Percentiles rank a stretch among this genome's conserved stretches.
phyloP scores from a whole-genome alignment of 2,888 invertebrate species.

The Sinotaia quadrata region DNA sequence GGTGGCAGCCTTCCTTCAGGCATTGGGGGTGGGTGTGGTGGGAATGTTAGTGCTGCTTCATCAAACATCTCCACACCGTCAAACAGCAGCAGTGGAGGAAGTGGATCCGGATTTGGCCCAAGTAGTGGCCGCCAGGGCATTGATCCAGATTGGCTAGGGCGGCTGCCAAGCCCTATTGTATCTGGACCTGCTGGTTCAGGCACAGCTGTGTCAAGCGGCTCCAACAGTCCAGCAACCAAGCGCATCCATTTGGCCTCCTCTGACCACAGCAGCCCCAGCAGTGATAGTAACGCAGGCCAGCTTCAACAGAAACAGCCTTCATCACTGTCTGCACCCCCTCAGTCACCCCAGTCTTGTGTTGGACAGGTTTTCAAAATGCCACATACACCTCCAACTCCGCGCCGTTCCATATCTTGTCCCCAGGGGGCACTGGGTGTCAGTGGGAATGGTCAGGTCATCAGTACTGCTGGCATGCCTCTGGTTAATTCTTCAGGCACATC shows the following conservation, averaged over 20 bases:
- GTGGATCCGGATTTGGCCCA: conserved; percentile 28
- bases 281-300: conserved; percentile 25
- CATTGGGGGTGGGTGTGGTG: conserved; percentile 2
- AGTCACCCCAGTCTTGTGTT: conserved; percentile 18
- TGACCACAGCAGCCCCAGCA: conserved; percentile 52
- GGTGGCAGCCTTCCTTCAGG: conserved; percentile 3
- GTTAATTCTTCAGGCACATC: not conserved
- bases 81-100: conserved; percentile 36
- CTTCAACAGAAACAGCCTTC: not conserved
- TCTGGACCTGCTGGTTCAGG: conserved; percentile 29
- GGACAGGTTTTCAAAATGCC: conserved; percentile 60
- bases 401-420: conserved; percentile 50
- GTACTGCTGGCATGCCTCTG: not conserved
- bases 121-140: not conserved
- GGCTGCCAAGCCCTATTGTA: conserved; percentile 29
- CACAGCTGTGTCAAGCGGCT: conserved; percentile 59
- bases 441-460: not conserved
- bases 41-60: conserved; percentile 24
- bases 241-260: conserved; percentile 59
- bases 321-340: conserved; percentile 9
- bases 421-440: conserved; percentile 48
- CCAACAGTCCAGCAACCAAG: conserved; percentile 63
- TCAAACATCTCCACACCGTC: conserved; percentile 38
- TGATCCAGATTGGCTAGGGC: conserved; percentile 31
- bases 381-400: conserved; percentile 56